Conservation (phyloP, 2,113 vertebrate species). For the Vidua macroura region DNA sequence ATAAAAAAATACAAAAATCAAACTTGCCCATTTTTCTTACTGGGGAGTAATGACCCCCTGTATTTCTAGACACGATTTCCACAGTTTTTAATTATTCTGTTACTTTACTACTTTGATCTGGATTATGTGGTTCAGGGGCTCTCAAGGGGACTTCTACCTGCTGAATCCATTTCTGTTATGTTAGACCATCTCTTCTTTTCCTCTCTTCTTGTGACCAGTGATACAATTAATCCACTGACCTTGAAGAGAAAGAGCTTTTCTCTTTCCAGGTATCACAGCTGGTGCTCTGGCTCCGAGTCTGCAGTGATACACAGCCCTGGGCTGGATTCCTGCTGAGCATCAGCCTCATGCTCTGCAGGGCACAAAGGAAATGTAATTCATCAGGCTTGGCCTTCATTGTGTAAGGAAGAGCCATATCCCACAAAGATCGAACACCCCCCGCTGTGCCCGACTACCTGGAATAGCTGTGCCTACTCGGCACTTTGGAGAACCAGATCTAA, state of each 20-base stretch:
- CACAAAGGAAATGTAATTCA: neutral
- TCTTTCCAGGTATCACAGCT: neutral
- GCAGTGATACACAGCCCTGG: neutral
- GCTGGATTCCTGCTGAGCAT: neutral
- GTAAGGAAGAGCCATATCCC: neutral
- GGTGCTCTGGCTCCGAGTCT: neutral
- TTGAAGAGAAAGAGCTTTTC: conserved; percentile 10
- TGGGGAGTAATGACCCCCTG: neutral
- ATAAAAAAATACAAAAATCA: neutral
- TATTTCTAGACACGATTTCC: neutral
- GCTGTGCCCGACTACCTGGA: neutral
- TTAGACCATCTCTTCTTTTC: neutral
- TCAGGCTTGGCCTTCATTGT: neutral
- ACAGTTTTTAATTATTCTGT: neutral
- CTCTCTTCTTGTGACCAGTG: neutral
- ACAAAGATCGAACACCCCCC: fast-evolving
- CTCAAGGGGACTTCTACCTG: neutral
- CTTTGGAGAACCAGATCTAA: neutral
- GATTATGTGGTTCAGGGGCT: neutral
- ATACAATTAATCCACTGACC: neutral
- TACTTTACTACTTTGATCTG: neutral
- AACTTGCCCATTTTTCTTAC: neutral
- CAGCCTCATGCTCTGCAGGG: neutral
- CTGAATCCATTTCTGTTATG: neutral
- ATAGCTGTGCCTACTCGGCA: neutral